Conservation (phyloP, 2,113 vertebrate species). For the Australoheros scitulus region DNA sequence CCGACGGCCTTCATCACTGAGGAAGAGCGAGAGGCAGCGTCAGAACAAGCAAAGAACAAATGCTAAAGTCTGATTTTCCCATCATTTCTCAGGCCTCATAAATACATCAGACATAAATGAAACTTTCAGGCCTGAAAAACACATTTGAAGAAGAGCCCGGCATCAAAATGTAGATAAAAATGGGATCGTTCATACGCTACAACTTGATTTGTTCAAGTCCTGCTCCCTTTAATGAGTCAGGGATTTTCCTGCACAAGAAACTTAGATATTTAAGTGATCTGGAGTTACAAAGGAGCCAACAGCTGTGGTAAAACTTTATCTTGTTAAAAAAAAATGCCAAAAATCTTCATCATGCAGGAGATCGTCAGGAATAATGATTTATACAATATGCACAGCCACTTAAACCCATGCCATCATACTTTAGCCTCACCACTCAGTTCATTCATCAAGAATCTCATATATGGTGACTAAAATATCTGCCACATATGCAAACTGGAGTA, state of each 20-base stretch:
- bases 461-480: background rate
- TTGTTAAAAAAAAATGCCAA: too few relatives aligned
- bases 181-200: background rate
- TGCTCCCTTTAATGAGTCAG: background rate
- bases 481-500: background rate
- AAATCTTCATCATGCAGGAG: too few relatives aligned
- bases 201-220: background rate
- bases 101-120: background rate
- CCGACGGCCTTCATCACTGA: constrained; percentile 62
- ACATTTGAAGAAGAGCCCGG: background rate
- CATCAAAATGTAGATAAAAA: background rate
- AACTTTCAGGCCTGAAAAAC: background rate
- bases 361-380: too few relatives aligned
- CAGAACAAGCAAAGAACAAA: background rate
- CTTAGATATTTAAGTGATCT: background rate
- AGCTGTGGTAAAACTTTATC: too few relatives aligned
- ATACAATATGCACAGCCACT: too few relatives aligned
- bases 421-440: background rate
- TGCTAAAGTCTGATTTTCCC: background rate
- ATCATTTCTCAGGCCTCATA: too few relatives aligned
- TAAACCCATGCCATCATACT: too few relatives aligned
- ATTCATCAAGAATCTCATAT: background rate
- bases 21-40: background rate
- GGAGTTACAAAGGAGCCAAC: background rate
- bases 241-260: background rate